Percentiles rank a stretch among this genome's conserved stretches.
Conservation (phyloP, 2,888 invertebrate species). For the Cataglyphis altisquamis region DNA sequence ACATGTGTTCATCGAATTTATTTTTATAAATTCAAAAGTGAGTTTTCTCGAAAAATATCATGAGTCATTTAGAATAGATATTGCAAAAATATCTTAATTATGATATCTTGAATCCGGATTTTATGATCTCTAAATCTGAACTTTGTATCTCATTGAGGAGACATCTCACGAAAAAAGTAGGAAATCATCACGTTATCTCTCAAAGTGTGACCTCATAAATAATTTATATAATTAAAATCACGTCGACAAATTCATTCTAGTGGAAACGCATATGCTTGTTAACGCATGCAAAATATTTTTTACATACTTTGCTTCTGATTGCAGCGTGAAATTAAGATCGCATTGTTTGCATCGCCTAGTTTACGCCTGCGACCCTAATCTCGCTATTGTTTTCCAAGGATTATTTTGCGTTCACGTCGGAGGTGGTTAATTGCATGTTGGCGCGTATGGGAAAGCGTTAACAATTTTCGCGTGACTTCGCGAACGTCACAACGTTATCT, state of each 20-base stretch:
- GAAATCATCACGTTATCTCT: neutral
- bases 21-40: neutral
- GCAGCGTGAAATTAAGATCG: slow-evolving; percentile 54
- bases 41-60: neutral
- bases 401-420: slow-evolving; percentile 55
- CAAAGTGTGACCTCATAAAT: slow-evolving; percentile 19
- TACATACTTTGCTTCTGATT: slow-evolving; percentile 61
- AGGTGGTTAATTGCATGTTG: slow-evolving; percentile 48
- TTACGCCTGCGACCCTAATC: slow-evolving; percentile 72
- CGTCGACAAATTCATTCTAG: slow-evolving; percentile 10
- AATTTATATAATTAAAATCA: slow-evolving; percentile 38
- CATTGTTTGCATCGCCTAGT: slow-evolving; percentile 62
- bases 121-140: neutral
- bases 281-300: slow-evolving; percentile 62
- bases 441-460: slow-evolving; percentile 33
- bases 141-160: neutral
- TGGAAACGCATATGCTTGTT: slow-evolving; percentile 30
- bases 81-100: neutral
- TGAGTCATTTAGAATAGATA: neutral
- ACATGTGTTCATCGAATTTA: neutral
- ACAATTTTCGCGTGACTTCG: slow-evolving; percentile 43
- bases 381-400: slow-evolving; percentile 68
- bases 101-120: neutral
- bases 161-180: neutral
- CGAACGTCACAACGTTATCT: neutral